These are phyloP conservation scores for Danaus plexippus DNA, from an alignment of 1,140 invertebrate genomes.

Conservation along the genomic window DNA sequence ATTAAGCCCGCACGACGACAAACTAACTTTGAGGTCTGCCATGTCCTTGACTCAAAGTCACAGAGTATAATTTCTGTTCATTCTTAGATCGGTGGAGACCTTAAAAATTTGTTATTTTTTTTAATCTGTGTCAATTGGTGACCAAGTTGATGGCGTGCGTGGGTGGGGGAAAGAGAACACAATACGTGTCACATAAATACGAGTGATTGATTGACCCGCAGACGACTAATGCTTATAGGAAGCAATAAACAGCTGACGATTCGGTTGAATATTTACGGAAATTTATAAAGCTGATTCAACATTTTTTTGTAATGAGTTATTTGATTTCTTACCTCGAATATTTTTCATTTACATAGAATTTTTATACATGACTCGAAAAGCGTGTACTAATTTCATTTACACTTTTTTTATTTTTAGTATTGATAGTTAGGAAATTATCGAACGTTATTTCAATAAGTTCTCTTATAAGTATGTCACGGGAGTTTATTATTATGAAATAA, in stretches of 20 bases:
- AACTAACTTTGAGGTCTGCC: conserved; percentile 21
- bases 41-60: background rate
- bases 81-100: background rate
- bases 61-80: conserved; percentile 7
- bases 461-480: no score
- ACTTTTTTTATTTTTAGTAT: conserved; percentile 6
- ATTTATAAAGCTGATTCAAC: no score
- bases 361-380: no score
- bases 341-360: no score
- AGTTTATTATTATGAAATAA: conserved; percentile 1
- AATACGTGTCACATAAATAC: conserved; percentile 65
- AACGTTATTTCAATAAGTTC: no score
- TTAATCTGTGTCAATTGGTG: conserved; percentile 21
- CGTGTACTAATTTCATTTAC: no score
- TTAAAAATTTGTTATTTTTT: conserved; percentile 19
- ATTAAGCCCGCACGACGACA: conserved; percentile 34
- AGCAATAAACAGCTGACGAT: conserved; percentile 63
- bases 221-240: conserved; percentile 60
- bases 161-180: conserved; percentile 35
- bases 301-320: no score
- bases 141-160: conserved; percentile 17
- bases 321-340: no score
- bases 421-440: no score
- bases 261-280: conserved; percentile 26
- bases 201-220: conserved; percentile 65